phyloP scores from a whole-genome alignment of 23 tunicate genomes.

The Phallusia fumigata region DNA sequence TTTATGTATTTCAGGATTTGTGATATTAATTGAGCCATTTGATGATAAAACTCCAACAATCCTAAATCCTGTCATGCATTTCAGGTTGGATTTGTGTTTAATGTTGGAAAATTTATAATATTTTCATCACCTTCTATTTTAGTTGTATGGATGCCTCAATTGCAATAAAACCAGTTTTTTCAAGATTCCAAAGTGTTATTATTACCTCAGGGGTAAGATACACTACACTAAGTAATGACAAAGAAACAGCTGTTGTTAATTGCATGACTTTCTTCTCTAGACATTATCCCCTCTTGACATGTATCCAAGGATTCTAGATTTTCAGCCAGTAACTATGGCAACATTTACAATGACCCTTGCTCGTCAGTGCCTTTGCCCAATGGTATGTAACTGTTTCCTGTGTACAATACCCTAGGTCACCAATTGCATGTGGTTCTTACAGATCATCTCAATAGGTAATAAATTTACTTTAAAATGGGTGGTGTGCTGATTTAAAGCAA shows the following conservation, averaged over 20 bases:
- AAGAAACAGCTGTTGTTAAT: not conserved
- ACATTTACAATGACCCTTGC: slow-evolving; percentile 95
- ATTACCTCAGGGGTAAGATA: slow-evolving; percentile 92
- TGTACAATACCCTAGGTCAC: too few relatives aligned
- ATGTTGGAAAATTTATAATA: too few relatives aligned
- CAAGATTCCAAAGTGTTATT: slow-evolving; percentile 85
- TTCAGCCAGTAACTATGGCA: slow-evolving; percentile 97
- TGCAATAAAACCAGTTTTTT: slow-evolving; percentile 93
- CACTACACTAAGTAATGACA: not conserved
- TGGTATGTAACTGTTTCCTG: slow-evolving; percentile 60
- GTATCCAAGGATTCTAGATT: slow-evolving; percentile 92
- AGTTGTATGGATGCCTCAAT: slow-evolving; percentile 98
- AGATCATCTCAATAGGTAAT: too few relatives aligned
- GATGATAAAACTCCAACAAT: slow-evolving; percentile 90
- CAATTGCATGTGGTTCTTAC: too few relatives aligned
- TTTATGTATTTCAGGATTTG: slow-evolving; percentile 61
- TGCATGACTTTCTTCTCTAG: slow-evolving; percentile 7
- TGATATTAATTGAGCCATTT: slow-evolving; percentile 84
- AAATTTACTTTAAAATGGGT: too few relatives aligned
- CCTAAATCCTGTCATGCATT: slow-evolving; percentile 76
- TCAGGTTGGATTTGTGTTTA: slow-evolving; percentile 44
- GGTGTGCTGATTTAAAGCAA: too few relatives aligned
- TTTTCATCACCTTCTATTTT: too few relatives aligned
- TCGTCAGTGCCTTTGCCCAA: slow-evolving; percentile 88
- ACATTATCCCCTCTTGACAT: slow-evolving; percentile 93